Base-by-base conservation (phyloP, 2,888 invertebrate genomes). In the Anarsia innoxiella region DNA sequence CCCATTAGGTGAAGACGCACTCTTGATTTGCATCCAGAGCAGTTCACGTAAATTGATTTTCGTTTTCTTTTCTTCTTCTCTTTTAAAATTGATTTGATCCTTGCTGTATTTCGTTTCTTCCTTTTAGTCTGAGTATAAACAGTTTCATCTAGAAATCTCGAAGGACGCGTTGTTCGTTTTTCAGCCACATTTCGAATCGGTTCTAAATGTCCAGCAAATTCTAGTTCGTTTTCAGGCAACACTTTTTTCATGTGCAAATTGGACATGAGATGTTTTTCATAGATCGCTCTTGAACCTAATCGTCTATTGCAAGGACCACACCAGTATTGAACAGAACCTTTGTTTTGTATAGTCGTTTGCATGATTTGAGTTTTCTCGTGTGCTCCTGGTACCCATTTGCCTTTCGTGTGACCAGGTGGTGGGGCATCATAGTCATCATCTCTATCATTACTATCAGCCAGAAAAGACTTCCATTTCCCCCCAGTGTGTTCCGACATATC, bases 361-460 rank as follows among this genome's bases (percentile, higher is more conserved):
- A 74, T 87, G 38, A 72, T 88, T 63, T 80, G 88, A 48, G 65
- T 85, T 69, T 84, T 85, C 25, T 84, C 84, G 36, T 74, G 68
- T 25, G 67, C 86, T 50, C 91, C 91, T 1, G 93, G 93, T 34
- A 93, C 87, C 94, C 94, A 94, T 80, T 95, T 95, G 0, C 93
- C 93, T 63, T 89, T 90, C 0, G 92, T 92, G 51, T 93, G 88
- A 25, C 87, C 88, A 2, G 90, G 89, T 0, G 91, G 91, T 1
- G 91, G 92, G 46, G 87, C 86, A 36, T 79, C 84, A 51, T 82
- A 83, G 54, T 86, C 79, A 37, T 86, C 84, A 11, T 83, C 82
- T 14, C 87, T 72, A 12, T 85, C 79, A 6, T 75, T 69, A 2
- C 56, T 48, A 13, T 71, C 74, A 6, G 58, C 49, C 46, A 71